These are phyloP conservation scores for Syngnathus floridae DNA, from an alignment of 2,113 vertebrate genomes.

Conservation along the genomic window DNA sequence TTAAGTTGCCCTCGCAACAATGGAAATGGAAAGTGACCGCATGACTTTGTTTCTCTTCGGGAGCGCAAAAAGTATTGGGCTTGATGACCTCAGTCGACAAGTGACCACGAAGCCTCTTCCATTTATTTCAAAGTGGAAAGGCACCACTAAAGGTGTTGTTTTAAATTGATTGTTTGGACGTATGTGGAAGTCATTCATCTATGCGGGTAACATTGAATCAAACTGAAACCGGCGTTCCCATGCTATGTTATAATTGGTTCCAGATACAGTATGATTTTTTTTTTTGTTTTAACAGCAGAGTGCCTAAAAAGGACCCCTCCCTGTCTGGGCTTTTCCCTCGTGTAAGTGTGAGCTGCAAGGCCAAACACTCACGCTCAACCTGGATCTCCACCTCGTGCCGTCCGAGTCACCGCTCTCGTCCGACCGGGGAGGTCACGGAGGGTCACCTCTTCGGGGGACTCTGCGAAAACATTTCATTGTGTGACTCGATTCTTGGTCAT, in stretches of 20 bases:
- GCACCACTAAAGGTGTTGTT: background rate
- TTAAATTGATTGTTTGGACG: background rate
- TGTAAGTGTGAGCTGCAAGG: slow-evolving; percentile 51
- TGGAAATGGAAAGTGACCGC: background rate
- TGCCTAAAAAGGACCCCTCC: slow-evolving; percentile 55
- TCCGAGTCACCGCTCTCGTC: slow-evolving; percentile 15
- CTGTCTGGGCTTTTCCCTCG: slow-evolving; percentile 56
- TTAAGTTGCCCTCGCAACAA: background rate
- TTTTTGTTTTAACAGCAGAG: slow-evolving; percentile 41
- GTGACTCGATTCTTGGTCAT: background rate
- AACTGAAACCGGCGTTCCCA: slow-evolving; percentile 5
- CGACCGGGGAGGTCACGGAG: slow-evolving; percentile 24
- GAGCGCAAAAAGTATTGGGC: too few species aligned
- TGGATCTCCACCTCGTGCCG: background rate
- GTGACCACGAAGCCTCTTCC: too few species aligned
- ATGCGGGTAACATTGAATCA: slow-evolving; percentile 10
- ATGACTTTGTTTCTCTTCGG: background rate
- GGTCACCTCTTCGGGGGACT: slow-evolving; percentile 5
- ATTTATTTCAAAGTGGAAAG: background rate
- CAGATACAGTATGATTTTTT: slow-evolving; percentile 42
- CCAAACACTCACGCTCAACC: slow-evolving; percentile 48
- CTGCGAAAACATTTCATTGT: slow-evolving; percentile 4
- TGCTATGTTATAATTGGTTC: slow-evolving; percentile 54
- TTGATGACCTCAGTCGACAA: too few species aligned
- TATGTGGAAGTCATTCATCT: background rate